Percentiles rank a stretch among this genome's conserved stretches.
phyloP scores from a whole-genome alignment of 2,888 invertebrate genomes.

The Callyntrura sp. region DNA sequence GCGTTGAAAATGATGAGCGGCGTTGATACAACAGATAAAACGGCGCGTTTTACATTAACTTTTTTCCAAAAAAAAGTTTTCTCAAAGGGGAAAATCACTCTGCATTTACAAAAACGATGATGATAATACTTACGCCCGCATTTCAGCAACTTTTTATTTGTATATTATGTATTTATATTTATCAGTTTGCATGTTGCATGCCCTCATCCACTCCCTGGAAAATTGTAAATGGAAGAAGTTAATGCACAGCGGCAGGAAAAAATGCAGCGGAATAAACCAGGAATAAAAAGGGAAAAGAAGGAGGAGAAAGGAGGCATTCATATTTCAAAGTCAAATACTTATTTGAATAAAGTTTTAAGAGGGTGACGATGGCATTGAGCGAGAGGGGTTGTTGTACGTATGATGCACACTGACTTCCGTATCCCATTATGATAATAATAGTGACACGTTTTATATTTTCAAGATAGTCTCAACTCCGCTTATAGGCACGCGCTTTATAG shows the following conservation, averaged over 20 bases:
- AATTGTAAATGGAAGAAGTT: constrained; percentile 14
- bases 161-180: too few species aligned
- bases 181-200: constrained; percentile 13
- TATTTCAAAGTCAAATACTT: constrained; percentile 65
- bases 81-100: constrained; percentile 32
- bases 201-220: neutral
- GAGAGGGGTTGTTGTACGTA: neutral
- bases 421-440: constrained; percentile 44
- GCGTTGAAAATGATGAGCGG: constrained; percentile 34
- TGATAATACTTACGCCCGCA: constrained; percentile 16
- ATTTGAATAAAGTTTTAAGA: constrained; percentile 35
- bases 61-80: constrained; percentile 26
- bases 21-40: constrained; percentile 50
- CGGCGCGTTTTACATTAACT: constrained; percentile 1
- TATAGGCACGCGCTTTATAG: neutral
- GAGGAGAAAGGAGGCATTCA: constrained; percentile 18
- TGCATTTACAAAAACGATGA: constrained; percentile 22
- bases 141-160: constrained; percentile 14
- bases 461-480: constrained; percentile 18
- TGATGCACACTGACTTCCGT: constrained; percentile 6
- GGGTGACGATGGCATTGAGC: neutral
- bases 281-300: constrained; percentile 23
- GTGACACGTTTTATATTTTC: constrained; percentile 32
- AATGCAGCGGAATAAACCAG: neutral
- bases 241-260: neutral